Base-by-base conservation (phyloP, 2,113 vertebrate species). In the Cariama cristata region DNA sequence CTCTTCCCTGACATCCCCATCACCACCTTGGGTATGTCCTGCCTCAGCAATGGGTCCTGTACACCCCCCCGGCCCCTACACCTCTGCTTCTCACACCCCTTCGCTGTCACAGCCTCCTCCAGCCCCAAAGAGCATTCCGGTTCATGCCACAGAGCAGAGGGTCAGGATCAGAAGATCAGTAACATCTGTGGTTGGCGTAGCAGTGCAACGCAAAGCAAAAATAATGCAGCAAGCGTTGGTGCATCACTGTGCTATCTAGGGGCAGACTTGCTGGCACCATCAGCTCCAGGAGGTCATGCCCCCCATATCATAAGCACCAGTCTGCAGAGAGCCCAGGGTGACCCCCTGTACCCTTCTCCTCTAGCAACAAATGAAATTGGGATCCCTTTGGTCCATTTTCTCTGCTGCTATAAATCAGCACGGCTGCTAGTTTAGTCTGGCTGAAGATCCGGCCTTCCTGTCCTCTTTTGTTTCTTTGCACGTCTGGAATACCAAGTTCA, bases 151-250 rank as follows among this genome's bases (percentile, higher is more conserved):
- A 2, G 30, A 53, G 60, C 16, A 16, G 35, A 40, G 53, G 11
- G 16, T 47, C 49, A 38, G 30, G n/a, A 52, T n/a, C 38, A 38
- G 8, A 42, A 21, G 30, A 27, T 26, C 69, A 12, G 1, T 3
- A 13, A 7, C 28, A 42, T 10, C 82, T 10, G 9, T 2, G n/a
- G 18, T 8, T 2, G 7, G 32, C 14, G 19, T 45, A 67, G 33
- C 17, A 12, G 27, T 5, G 23, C 35, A n/a, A 17, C 0, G 0
- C n/a, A 28, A 69, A 73, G 53, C 27, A 26, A 28, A 28, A 73
- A 30, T 16, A 53, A 16, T 0, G 8, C 32, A 55, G 58, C 42
- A 20, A 33, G 30, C 0, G 2, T 30, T 20, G 66, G 60, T 2
- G 7, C 33, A 40, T 86, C 6, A 2, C n/a, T 56, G 22, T 17